Evolutionary conservation across 2,113 vertebrate species (phyloP), one percentile per base, ranked within the genome.

Genomic region (Pelvicachromis taeniatus): DNA sequence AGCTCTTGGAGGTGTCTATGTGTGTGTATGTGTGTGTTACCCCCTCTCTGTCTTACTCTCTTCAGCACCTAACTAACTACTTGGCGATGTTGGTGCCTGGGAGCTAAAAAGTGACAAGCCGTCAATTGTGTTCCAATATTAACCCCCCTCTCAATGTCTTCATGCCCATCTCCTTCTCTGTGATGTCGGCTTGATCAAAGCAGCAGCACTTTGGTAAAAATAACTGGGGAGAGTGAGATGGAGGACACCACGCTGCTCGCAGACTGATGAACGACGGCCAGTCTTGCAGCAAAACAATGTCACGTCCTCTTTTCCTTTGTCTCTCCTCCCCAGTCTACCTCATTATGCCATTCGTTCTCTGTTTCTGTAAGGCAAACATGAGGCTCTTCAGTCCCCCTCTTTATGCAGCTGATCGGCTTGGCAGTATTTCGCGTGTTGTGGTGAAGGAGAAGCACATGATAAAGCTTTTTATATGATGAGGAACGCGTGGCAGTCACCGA

Each of bases 131-230:
- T 92, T 93, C 88, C 92, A 87, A 92, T 92, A 93, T 93, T 93
- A 94, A 91, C 93, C 87, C 92, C 61, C 85, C 88, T 88, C 88
- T 89, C 86, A 29, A 73, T 75, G 90, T 88, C 92, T 91, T 85
- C 40, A 45, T 83, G 81, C 91, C 88, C 81, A 78, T 94, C 94
- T 93, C 82, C 90, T 61, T 77, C 78, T 85, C 89, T 95, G 89
- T 94, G 95, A 96, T 94, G 94, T 90, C 38, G 83, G 58, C 55
- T 42, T 95, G 95, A 96, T 96, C 95, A 95, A 95, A 96, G 95
- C 89, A 77, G 79, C 80, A 14, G 77, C 63, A 88, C 93, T 95
- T 95, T 94, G 91, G 93, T 92, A 92, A 93, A 94, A 94, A 94
- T 92, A 92, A 95, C 90, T 78, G 75, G 78, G 82, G 77, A 87